Evolutionary conservation across 1,140 invertebrate species (phyloP).

Genomic region (Drosophila nikananu): DNA sequence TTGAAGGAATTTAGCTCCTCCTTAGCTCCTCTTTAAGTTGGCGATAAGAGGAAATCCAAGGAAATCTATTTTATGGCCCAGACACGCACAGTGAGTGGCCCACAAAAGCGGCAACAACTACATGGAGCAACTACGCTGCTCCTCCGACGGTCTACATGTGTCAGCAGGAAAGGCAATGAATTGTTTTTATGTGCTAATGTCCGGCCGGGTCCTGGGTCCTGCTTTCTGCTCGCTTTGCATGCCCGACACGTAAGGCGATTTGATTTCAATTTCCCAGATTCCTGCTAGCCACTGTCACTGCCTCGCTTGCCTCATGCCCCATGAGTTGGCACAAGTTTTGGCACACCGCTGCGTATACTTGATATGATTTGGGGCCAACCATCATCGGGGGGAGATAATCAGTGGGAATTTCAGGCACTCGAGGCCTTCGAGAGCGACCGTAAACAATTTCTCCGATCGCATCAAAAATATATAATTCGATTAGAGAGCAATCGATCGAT

Average conservation of each 20-base stretch:
- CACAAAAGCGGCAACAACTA: slow-evolving; percentile 13
- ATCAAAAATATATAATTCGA: slow-evolving; percentile 44
- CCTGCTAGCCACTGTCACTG: slow-evolving; percentile 56
- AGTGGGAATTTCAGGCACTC: slow-evolving; percentile 49
- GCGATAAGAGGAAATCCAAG: slow-evolving; percentile 23
- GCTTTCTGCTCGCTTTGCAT: slow-evolving; percentile 55
- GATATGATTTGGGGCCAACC: slow-evolving; percentile 16
- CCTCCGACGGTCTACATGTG: slow-evolving; percentile 53
- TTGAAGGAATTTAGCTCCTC: slow-evolving; percentile 5
- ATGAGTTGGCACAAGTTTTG: slow-evolving; percentile 42
- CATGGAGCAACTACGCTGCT: slow-evolving; percentile 8
- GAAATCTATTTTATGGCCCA: slow-evolving; percentile 56
- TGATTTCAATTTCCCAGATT: slow-evolving; percentile 85
- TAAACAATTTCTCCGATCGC: slow-evolving; percentile 22
- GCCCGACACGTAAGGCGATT: slow-evolving; percentile 82
- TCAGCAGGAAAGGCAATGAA: slow-evolving; percentile 74
- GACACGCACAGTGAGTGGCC: slow-evolving; percentile 48
- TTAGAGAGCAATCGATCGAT: slow-evolving; percentile 7
- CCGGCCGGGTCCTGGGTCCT: slow-evolving; percentile 16
- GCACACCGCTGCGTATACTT: slow-evolving; percentile 26
- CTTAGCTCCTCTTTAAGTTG: slow-evolving; percentile 9
- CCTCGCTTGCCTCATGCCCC: background rate
- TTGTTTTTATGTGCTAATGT: slow-evolving; percentile 83
- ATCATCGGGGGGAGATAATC: slow-evolving; percentile 38
- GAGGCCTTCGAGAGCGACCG: background rate